Evolutionary conservation across 2,113 vertebrate species (phyloP), one percentile per base, ranked within the genome.

Genomic region (Barnardius zonarius): DNA sequence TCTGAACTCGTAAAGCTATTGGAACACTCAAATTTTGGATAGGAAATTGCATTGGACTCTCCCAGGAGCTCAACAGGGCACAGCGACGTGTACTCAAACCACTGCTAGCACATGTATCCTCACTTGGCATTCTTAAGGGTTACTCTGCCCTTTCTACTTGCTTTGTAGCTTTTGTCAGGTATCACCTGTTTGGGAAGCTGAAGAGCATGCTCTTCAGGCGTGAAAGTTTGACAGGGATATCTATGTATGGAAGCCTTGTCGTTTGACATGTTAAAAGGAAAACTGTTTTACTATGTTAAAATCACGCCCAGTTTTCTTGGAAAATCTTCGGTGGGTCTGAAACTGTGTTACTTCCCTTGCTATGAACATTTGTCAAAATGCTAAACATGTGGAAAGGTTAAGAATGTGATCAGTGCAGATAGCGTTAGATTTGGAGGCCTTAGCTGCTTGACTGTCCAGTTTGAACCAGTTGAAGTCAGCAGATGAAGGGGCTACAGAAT

Each of bases 301-400:
- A 79, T 88, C n/a, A 23, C 39, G 17, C 16, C n/a, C 0, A 0
- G 0, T 1, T 33, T 73, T 61, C 27, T 49, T 85, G 63, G 57
- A 79, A 70, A 30, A 66, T 61, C 28, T 62, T 77, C 31, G 25
- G 39, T 76, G 35, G 10, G 11, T 84, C 51, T 79, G 62, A 41
- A 72, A 19, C 28, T n/a, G 30, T 59, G 54, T 23, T 78, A 30
- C 13, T 63, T 64, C 12, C 39, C 8, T 55, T 76, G 17, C 41
- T 62, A 1, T 48, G 76, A 76, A 73, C 72, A 72, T 41, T 37
- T 1, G 1, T 48, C 33, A 17, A 24, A 63, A 44, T 13, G 7
- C 31, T 81, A 12, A 46, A 84, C 72, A 37, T 28, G 8, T 43
- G 59, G 72, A 55, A 49, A 41, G 19, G 4, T 37, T 80, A 35